These are phyloP conservation scores for Sinocyclocheilus grahami DNA, from an alignment of 2,113 vertebrate genomes.

Conservation along the genomic window DNA sequence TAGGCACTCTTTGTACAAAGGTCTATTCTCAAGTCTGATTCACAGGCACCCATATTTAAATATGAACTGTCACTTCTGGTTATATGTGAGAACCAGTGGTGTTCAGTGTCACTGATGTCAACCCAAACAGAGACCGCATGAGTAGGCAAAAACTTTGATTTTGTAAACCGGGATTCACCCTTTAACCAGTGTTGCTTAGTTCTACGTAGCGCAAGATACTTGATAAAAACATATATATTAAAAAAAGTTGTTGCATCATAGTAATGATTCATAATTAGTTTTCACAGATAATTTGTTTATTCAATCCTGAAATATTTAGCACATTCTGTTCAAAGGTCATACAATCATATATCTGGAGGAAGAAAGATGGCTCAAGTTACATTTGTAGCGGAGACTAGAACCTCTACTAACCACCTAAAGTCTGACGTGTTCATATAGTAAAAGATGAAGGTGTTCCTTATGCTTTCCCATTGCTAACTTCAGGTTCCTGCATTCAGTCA, in stretches of 20 bases:
- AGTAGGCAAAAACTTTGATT: too few species aligned
- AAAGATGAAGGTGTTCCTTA: neutral
- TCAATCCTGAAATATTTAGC: conserved; percentile 26
- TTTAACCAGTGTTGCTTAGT: neutral
- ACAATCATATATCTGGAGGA: conserved; percentile 40
- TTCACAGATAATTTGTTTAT: conserved; percentile 35
- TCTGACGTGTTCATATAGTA: neutral
- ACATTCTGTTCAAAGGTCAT: conserved; percentile 40
- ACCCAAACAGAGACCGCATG: neutral
- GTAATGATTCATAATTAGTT: neutral
- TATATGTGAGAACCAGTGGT: neutral
- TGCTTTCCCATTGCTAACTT: neutral
- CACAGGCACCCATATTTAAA: neutral
- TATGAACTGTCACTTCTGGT: neutral
- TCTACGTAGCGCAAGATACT: neutral
- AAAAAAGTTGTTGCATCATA: neutral
- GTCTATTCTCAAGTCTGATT: neutral
- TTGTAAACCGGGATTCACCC: neutral
- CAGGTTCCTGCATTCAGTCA: conserved; percentile 11
- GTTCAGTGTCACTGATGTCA: neutral
- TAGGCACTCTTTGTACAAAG: neutral
- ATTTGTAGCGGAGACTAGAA: conserved; percentile 4
- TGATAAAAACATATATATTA: too few species aligned
- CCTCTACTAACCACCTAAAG: conserved; percentile 7
- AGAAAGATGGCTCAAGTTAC: conserved; percentile 41